Evolutionary conservation across 2,888 invertebrate species (phyloP), one percentile per base, ranked within the genome.

Genomic region (Meiosimyza platycephala): DNA sequence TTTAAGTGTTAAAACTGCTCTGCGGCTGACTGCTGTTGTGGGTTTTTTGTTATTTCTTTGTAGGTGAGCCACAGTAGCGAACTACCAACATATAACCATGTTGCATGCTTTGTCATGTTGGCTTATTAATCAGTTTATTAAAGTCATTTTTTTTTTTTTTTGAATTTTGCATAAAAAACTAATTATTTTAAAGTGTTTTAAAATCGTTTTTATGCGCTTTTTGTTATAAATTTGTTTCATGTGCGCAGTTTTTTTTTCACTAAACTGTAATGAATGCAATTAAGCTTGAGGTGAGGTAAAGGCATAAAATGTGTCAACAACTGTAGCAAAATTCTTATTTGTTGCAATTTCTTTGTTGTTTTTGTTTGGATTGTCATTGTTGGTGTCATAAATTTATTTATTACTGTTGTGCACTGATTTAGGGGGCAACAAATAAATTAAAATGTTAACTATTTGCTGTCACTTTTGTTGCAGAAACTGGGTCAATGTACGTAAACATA

Each of bases 371-470:
- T 59, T 68, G 48, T 51, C 22, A 65, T 65, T 40, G 50, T 28
- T 51, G 51, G 65, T 52, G 52, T 65, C 68, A 68, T 51, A 59
- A 68, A 68, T 59, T 59, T 28, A 50, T 51, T 50, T 50, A 50
- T 11, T 28, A 28, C 13, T 51, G 51, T 40, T 0, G 0, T 40
- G 40, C 40, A 40, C 9, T 40, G 40, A 51, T 50, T 60, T 68
- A 7, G 16, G 15, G 13, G 9, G 22, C n/a, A 68, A n/a, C 22
- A 22, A 55, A 68, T 59, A 68, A 68, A 68, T 68, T 51, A 22
- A 60, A 68, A 59, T 68, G 59, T 68, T 68, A 57, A 68, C 68
- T 52, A 54, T n/a, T 12, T 18, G 33, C 54, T 66, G 66, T 66
- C 66, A 65, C 9, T 51, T 51, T 15, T n/a, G 2, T 15, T n/a